Base-by-base conservation (phyloP, 2,888 invertebrate genomes). In the Iselma pallidipennis region DNA sequence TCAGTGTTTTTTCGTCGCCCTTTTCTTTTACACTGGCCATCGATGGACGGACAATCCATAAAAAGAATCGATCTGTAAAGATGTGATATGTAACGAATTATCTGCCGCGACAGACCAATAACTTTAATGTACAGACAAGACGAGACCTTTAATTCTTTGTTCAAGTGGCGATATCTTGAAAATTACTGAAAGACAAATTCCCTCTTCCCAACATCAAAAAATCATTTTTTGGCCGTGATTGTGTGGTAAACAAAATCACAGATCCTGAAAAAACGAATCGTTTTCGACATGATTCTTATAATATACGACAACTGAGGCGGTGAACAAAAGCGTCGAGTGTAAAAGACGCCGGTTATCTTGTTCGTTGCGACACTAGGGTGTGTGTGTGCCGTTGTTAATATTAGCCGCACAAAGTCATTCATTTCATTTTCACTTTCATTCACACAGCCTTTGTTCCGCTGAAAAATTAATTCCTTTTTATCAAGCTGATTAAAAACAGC, bases 401-500 rank as follows among this genome's bases (percentile, higher is more conserved):
- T 42, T 12, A 16, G 37, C 37, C 37, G 16, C 16, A 37, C 55
- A 55, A 48, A 53, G 61, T 57, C 61, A 49, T 57, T 52, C 52
- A 54, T 49, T 57, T 52, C 54, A 55, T 51, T 61, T 61, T 61
- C 60, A 55, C 54, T 61, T 51, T 60, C 60, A 51, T 49, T 42
- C 42, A n/a, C n/a, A n/a, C n/a, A 21, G 19, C 61, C 23, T 49
- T 57, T 61, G 57, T 56, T 54, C 21, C 55, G 33, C 21, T 57
- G 55, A 63, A 63, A 63, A 63, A 63, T 63, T 63, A 63, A 59
- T 63, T 55, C 49, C 55, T 58, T 58, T 56, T 59, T 62, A 62
- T 55, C 16, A 31, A 31, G 55, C 48, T 63, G 59, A 63, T 63
- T 63, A 63, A 63, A 62, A 63, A 63, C 63, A 63, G 61, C 61